Evolutionary conservation across 1,140 invertebrate species (phyloP).

Genomic region (Diachasma alloeum): DNA sequence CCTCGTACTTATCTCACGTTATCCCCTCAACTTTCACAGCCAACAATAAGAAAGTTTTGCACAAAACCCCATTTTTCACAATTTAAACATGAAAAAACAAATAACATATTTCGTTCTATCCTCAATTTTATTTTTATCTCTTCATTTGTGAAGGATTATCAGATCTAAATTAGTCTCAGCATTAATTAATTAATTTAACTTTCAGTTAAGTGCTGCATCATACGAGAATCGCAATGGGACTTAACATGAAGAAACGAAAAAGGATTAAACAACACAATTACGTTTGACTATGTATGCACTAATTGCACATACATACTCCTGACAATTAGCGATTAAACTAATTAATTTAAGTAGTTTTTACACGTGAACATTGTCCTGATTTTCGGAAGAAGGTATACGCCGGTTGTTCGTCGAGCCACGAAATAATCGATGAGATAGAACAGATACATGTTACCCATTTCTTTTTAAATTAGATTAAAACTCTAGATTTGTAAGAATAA

Average conservation of each 20-base stretch:
- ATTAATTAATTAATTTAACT: background rate
- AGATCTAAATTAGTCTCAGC: no score
- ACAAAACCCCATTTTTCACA: no score
- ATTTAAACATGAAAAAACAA: no score
- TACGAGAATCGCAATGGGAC: background rate
- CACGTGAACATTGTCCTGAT: background rate
- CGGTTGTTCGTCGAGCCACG: background rate
- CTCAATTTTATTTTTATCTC: no score
- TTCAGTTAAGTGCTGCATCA: background rate
- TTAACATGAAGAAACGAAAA: background rate
- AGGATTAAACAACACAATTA: background rate
- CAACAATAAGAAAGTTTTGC: no score
- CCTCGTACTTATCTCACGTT: no score
- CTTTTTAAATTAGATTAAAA: background rate
- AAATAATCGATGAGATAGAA: background rate
- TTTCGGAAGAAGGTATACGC: background rate
- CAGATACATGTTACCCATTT: background rate
- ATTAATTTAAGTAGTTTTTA: background rate
- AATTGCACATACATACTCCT: background rate
- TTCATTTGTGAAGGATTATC: background rate
- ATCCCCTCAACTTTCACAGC: no score
- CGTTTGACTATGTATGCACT: background rate
- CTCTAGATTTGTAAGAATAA: background rate
- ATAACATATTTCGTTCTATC: no score
- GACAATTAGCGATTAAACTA: background rate